Conservation (phyloP, 2,888 invertebrate genomes). For the Plutella xylostella region DNA sequence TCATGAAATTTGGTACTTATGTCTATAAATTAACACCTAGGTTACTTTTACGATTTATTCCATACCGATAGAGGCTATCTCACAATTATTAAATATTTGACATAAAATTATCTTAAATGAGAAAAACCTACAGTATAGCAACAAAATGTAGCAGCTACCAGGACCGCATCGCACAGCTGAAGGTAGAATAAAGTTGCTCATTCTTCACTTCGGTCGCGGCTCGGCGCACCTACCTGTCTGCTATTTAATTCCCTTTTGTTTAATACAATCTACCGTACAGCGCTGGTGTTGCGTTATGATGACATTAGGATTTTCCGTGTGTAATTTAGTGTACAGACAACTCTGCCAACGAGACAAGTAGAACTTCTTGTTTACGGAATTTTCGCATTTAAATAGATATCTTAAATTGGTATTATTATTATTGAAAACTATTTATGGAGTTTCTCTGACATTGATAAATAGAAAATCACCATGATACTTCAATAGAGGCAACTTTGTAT, state of each 20-base stretch:
- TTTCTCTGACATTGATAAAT: too few relatives aligned
- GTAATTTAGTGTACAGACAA: conserved; percentile 39
- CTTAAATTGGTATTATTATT: too few relatives aligned
- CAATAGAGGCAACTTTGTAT: too few relatives aligned
- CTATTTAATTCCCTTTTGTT: conserved; percentile 52
- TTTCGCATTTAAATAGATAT: too few relatives aligned
- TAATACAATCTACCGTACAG: conserved; percentile 48
- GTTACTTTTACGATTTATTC: too few relatives aligned
- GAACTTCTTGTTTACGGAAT: conserved; percentile 25
- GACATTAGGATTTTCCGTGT: conserved; percentile 35
- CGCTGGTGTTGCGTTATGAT: conserved; percentile 43
- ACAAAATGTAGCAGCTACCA: too few relatives aligned
- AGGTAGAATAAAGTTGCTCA: conserved; percentile 37
- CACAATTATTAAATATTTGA: neutral
- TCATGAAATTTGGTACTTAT: too few relatives aligned
- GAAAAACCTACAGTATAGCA: neutral
- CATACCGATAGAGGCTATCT: neutral
- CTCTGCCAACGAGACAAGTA: conserved; percentile 47
- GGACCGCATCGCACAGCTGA: conserved; percentile 21
- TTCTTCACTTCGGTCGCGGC: conserved; percentile 34
- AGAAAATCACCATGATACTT: too few relatives aligned
- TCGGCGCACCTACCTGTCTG: conserved; percentile 41
- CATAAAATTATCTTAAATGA: neutral
- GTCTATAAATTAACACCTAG: too few relatives aligned
- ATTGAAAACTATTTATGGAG: too few relatives aligned